Percentiles rank a stretch among this genome's conserved stretches.
Conservation (phyloP, 2,113 vertebrate genomes). For the Crotalus tigris region DNA sequence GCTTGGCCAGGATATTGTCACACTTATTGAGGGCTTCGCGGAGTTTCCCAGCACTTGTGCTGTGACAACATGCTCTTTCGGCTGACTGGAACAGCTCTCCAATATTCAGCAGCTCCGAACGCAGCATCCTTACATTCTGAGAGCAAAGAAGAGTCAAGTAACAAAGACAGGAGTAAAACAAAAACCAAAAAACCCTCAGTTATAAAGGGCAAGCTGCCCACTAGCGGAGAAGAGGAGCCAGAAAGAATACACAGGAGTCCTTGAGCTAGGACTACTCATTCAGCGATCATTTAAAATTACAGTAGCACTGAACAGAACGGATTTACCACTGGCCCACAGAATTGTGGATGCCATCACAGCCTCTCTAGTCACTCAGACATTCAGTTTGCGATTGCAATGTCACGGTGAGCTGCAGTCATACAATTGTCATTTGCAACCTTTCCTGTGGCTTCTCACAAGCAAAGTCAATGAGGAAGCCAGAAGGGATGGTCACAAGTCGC, state of each 20-base stretch:
- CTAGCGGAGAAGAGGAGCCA: neutral
- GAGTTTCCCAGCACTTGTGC: slow-evolving; percentile 85
- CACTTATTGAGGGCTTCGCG: slow-evolving; percentile 77
- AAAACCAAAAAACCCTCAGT: too few relatives aligned
- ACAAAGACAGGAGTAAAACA: neutral
- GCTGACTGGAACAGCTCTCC: slow-evolving; percentile 82
- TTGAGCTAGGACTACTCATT: neutral
- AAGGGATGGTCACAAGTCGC: neutral
- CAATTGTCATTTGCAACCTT: neutral
- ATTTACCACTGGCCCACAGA: neutral
- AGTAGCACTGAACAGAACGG: neutral
- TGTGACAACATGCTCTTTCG: slow-evolving; percentile 89
- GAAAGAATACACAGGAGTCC: neutral
- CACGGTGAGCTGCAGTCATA: neutral
- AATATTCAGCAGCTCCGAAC: slow-evolving; percentile 79
- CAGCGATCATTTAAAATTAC: neutral
- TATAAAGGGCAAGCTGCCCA: neutral
- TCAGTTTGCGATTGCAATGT: neutral
- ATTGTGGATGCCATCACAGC: neutral
- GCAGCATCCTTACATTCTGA: slow-evolving; percentile 85
- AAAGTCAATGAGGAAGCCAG: neutral
- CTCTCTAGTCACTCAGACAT: neutral
- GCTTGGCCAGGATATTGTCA: slow-evolving; percentile 84
- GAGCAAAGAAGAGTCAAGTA: neutral
- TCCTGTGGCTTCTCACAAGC: neutral